Conservation (phyloP, 37 sponge, comb jelly and placozoan genomes). For the Aphrocallistes beatrix region DNA sequence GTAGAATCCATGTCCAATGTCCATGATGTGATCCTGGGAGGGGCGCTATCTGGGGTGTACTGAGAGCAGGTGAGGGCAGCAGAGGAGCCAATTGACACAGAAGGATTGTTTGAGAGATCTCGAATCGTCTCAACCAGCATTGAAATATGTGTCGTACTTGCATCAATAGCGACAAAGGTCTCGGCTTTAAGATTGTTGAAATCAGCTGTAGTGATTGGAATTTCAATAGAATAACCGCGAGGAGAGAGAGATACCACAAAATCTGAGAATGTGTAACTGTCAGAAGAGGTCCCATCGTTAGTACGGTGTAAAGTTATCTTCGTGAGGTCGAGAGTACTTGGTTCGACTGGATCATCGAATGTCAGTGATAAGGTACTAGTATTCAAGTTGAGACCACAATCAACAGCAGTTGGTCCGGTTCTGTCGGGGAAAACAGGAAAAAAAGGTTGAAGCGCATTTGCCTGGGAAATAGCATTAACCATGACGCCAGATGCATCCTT, state of each 20-base stretch:
- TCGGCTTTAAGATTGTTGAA: constrained; percentile 21
- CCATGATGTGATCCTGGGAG: not conserved
- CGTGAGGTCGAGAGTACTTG: not conserved
- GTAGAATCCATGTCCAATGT: constrained; percentile 21
- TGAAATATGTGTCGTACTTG: constrained; percentile 18
- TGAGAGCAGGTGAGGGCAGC: not conserved
- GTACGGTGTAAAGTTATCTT: constrained; percentile 17
- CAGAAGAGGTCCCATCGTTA: not conserved
- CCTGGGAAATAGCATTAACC: not conserved
- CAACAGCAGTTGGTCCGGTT: not conserved
- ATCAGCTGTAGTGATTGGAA: not conserved
- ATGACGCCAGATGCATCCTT: not conserved
- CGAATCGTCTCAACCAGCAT: not conserved
- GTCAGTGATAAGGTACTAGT: constrained; percentile 19
- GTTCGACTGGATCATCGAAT: constrained; percentile 29
- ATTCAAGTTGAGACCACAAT: constrained; percentile 14
- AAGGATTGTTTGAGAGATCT: constrained; percentile 20
- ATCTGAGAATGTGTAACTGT: not conserved
- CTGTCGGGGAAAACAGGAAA: constrained; percentile 9
- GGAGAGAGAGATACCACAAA: not conserved
- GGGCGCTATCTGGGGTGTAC: not conserved
- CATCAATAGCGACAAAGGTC: not conserved
- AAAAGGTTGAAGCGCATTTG: not conserved
- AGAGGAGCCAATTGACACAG: not conserved
- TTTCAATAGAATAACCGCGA: not conserved